Conservation (phyloP, 2,113 vertebrate genomes). For the Triplophysa rosa region DNA sequence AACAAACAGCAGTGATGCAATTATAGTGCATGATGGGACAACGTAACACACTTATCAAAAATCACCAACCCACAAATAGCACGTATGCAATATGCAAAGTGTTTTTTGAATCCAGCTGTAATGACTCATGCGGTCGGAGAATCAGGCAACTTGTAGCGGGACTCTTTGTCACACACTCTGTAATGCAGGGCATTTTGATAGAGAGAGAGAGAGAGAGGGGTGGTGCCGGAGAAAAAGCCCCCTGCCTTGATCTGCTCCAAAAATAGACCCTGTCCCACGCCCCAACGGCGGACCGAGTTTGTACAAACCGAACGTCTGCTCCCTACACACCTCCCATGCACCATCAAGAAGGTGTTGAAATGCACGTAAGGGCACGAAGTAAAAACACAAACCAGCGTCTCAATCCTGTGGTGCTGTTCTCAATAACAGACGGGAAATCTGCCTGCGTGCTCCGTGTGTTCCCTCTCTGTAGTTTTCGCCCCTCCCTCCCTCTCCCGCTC, state of each 20-base stretch:
- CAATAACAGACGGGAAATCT: constrained; percentile 58
- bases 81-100: constrained; percentile 5
- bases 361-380: constrained; percentile 32
- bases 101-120: constrained; percentile 1
- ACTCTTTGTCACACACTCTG: constrained; percentile 23
- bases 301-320: not conserved
- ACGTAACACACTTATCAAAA: not conserved
- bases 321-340: not conserved
- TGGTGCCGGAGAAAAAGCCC: constrained; percentile 10
- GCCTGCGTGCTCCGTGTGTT: constrained; percentile 47
- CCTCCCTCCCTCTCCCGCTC: constrained; percentile 28
- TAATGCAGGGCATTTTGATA: not conserved
- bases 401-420: not conserved
- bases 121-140: constrained; percentile 17
- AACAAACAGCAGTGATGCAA: constrained; percentile 4
- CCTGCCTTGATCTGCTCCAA: constrained; percentile 73
- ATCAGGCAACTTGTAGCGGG: not conserved
- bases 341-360: not conserved
- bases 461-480: not conserved
- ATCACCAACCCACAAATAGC: constrained; percentile 10
- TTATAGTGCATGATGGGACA: not conserved
- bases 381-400: constrained; percentile 43
- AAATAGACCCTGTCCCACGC: constrained; percentile 73
- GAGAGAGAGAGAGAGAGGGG: not conserved
- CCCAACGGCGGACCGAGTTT: constrained; percentile 61